Evolutionary conservation across 2,888 invertebrate species (phyloP).

Genomic region (Troides oblongomaculatus): DNA sequence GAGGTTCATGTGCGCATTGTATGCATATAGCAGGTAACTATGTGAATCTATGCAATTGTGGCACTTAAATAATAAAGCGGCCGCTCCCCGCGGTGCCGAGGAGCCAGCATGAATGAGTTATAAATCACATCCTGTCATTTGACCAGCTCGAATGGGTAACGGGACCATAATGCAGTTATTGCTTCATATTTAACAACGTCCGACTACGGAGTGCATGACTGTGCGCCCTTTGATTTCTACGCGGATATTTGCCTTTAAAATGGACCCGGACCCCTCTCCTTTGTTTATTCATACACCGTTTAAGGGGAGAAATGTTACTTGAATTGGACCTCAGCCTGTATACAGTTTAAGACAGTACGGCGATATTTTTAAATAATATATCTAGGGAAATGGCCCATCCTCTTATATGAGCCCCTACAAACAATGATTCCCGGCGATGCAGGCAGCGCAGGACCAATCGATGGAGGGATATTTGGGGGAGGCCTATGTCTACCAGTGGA

Average conservation of each 20-base stretch:
- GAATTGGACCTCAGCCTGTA: background rate
- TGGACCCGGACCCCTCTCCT: slow-evolving; percentile 4
- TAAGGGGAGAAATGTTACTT: background rate
- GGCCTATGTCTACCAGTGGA: too few species aligned
- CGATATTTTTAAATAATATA: too few species aligned
- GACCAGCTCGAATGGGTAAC: slow-evolving; percentile 36
- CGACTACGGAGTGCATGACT: slow-evolving; percentile 22
- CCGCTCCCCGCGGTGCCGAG: slow-evolving; percentile 30
- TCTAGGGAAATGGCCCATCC: too few species aligned
- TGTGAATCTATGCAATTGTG: slow-evolving; percentile 31
- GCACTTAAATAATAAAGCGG: slow-evolving; percentile 30
- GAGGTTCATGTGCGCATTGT: slow-evolving; percentile 20
- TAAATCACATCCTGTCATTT: slow-evolving; percentile 43
- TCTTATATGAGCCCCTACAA: too few species aligned
- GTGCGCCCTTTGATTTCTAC: slow-evolving; percentile 34
- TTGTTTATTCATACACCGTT: slow-evolving; percentile 8
- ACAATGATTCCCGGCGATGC: too few species aligned
- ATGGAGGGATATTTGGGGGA: too few species aligned
- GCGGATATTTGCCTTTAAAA: slow-evolving; percentile 29
- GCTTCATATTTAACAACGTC: slow-evolving; percentile 31
- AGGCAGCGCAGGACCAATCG: too few species aligned
- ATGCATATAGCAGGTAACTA: slow-evolving; percentile 28
- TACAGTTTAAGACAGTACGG: too few species aligned
- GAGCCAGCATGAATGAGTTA: slow-evolving; percentile 40
- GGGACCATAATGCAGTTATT: slow-evolving; percentile 34